Evolutionary conservation across 2,888 invertebrate species (phyloP), one percentile per base, ranked within the genome.

Genomic region (Tachina lurida): DNA sequence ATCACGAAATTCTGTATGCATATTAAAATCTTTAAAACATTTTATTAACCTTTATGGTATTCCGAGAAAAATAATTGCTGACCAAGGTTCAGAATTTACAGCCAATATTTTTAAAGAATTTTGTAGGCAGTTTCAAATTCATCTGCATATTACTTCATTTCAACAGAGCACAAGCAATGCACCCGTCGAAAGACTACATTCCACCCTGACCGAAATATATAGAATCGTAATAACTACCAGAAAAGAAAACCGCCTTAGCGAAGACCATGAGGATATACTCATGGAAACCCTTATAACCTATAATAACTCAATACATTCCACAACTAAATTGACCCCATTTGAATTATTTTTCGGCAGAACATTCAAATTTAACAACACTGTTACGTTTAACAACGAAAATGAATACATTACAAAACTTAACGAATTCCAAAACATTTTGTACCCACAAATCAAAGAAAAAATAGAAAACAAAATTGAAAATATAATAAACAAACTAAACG

Each of bases 161-260:
- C 43, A 56, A 39, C 52, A 70, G 17, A 74, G 52, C n/a, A 63
- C 7, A 31, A 31, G 31, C 31, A 7, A 31, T 2, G 7, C 31
- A 31, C 31, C 31, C 31, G 31, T 31, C 52, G 9, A 73, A 73
- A 60, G 47, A 41, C 15, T 73, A 13, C 60, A 49, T 9, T 73
- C 60, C n/a, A 73, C 73, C 10, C 41, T 87, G n/a, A 85, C 78
- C 2, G 76, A 84, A 67, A 84, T 84, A 56, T 67, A 54, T 45
- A 45, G 13, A 45, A 45, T 45, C 13, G 10, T 45, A 12, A 13
- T 45, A 13, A 45, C 3, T 45, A 45, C 13, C 31, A 31, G 31
- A 31, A 31, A 31, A 31, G 31, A 31, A 31, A 31, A 31, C 31
- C 31, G 31, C 31, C 31, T 31, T 31, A 31, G 31, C 31, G 31